Conservation (phyloP, 1,140 invertebrate species). For the Steinernema khuongi region DNA sequence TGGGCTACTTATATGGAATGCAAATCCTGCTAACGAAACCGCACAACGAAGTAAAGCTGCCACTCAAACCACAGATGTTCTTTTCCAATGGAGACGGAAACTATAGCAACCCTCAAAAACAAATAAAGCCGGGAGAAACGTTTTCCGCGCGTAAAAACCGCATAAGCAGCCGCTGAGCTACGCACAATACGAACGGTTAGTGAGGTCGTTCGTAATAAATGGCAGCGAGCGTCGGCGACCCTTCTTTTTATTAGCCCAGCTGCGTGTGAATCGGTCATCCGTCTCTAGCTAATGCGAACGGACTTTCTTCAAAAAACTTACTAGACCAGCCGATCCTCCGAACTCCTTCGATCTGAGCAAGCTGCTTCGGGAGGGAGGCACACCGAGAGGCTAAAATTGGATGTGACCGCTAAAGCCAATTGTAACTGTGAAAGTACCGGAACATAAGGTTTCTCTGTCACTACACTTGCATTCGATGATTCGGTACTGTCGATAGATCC, state of each 20-base stretch:
- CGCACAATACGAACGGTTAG: background rate
- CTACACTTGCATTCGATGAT: background rate
- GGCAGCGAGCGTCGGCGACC: background rate
- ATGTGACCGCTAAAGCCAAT: background rate
- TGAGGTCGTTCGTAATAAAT: background rate
- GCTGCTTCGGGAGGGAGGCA: background rate
- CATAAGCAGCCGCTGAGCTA: too few relatives aligned
- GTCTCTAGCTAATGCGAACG: background rate
- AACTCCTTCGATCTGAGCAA: background rate
- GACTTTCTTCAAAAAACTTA: background rate
- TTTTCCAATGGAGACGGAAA: too few relatives aligned
- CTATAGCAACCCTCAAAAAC: background rate
- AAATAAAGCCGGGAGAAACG: too few relatives aligned
- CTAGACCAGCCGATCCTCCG: background rate
- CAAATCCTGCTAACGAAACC: too few relatives aligned
- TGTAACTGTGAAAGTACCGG: background rate
- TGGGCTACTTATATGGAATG: too few relatives aligned
- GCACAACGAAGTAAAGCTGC: too few relatives aligned
- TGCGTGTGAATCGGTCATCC: slow-evolving; percentile 8
- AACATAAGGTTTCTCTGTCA: background rate
- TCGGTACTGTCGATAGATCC: background rate
- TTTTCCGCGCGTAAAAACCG: too few relatives aligned
- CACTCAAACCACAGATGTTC: too few relatives aligned
- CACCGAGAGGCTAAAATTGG: background rate
- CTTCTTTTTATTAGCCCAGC: slow-evolving; percentile 9